These are phyloP conservation scores for Drosophila orosa DNA, from an alignment of 1,140 invertebrate genomes.

Conservation along the genomic window DNA sequence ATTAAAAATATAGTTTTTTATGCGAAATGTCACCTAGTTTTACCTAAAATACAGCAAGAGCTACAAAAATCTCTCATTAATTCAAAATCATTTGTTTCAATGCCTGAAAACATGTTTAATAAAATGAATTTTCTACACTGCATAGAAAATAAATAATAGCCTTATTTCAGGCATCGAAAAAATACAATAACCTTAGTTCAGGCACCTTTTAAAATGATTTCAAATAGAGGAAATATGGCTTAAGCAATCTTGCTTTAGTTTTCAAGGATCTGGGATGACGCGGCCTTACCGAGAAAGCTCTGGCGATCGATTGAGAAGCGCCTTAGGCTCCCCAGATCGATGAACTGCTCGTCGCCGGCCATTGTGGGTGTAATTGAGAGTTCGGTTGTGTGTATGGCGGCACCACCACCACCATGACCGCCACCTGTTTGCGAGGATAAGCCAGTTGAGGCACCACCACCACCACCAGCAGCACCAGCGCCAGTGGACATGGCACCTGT, in stretches of 20 bases:
- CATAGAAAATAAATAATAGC: not conserved
- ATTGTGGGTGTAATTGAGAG: slow-evolving; percentile 81
- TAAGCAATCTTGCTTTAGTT: not conserved
- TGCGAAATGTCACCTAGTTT: not conserved
- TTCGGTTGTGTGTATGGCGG: slow-evolving; percentile 77
- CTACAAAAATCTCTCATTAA: not conserved
- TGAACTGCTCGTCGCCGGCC: slow-evolving; percentile 78
- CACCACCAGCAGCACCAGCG: slow-evolving; percentile 18
- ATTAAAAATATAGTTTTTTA: not conserved
- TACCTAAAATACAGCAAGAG: not conserved
- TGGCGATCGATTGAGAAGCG: slow-evolving; percentile 83
- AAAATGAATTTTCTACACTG: not conserved
- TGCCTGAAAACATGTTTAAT: not conserved
- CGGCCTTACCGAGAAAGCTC: slow-evolving; percentile 81
- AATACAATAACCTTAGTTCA: not conserved
- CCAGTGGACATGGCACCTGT: slow-evolving; percentile 5
- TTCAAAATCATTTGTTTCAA: not conserved
- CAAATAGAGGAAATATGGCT: not conserved
- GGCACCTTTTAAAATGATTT: slow-evolving; percentile 1
- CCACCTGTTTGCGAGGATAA: slow-evolving; percentile 18
- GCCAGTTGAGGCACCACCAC: slow-evolving; percentile 22
- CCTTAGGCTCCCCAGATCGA: slow-evolving; percentile 82
- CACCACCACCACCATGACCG: slow-evolving; percentile 26
- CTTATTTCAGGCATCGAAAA: not conserved
- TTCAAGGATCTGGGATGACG: slow-evolving; percentile 22